phyloP scores from a whole-genome alignment of 1,140 invertebrate species.

The Belonocnema kinseyi region DNA sequence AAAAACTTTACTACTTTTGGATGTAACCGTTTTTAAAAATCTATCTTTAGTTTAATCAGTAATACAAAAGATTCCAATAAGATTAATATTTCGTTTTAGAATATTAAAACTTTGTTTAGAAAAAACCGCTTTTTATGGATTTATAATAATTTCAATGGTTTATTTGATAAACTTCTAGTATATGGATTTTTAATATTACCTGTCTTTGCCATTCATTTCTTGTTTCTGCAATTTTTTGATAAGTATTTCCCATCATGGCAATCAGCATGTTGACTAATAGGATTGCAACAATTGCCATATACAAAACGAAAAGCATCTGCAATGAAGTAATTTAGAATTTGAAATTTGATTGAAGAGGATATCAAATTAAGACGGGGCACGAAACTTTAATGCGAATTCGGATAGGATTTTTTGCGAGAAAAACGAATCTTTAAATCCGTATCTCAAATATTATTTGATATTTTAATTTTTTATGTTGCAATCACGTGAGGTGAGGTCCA shows the following conservation, averaged over 20 bases:
- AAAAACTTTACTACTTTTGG: not conserved
- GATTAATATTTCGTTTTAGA: no score
- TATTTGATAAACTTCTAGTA: not conserved
- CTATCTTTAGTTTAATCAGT: no score
- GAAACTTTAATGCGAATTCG: not conserved
- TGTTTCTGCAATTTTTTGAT: slow-evolving; percentile 97
- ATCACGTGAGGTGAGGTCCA: no score
- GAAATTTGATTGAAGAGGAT: not conserved
- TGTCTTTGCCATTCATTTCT: slow-evolving; percentile 99
- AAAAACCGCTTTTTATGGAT: no score
- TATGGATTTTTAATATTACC: slow-evolving; percentile 71
- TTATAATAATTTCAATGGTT: not conserved
- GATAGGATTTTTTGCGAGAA: not conserved
- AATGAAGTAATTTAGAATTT: slow-evolving; percentile 42
- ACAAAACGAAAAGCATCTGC: slow-evolving; percentile 93
- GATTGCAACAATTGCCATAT: slow-evolving; percentile 97
- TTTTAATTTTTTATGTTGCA: no score
- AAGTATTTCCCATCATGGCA: slow-evolving; percentile 99
- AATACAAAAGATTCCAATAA: no score
- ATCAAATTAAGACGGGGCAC: no score
- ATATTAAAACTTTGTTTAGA: no score
- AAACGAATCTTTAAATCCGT: no score
- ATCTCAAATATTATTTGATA: no score
- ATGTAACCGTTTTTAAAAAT: no score
- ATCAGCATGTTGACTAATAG: slow-evolving; percentile 98